Evolutionary conservation across 2,888 invertebrate genomes (phyloP), one percentile per base, ranked within the genome.

Genomic region (Biston stratarius): DNA sequence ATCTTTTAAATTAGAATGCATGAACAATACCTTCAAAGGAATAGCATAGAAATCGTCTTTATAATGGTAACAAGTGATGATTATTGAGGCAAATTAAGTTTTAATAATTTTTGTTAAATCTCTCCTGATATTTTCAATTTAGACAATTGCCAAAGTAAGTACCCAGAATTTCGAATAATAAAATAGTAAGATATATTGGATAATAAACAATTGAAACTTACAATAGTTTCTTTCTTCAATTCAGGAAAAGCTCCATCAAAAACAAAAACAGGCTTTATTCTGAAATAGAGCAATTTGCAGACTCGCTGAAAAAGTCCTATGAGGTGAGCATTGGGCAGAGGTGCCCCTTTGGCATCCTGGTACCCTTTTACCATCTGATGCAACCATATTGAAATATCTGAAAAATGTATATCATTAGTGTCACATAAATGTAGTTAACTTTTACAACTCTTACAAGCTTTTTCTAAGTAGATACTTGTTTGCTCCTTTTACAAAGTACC

Each of bases 361-460:
- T 97, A 98, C 0, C 99, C 99, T 94, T 99, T 98, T 63, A 99
- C 96, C 67, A 98, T 96, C 94, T 99, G 99, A 92, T 99, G 98
- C 77, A 99, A 95, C 99, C 99, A 99, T 90, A 99, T 98, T 73
- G 99, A 99, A 74, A 99, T 97, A 96, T 99, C 99, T 99, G 80
- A 49, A 75, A 67, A 58, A 62, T 45, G 51, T 6, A 61, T 33
- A 38, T 24, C 5, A 56, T 11, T 47, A 47, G 47, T 56, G 33
- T 44, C 12, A 0, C 33, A 12, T 12, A 42, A 24, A 14, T 53
- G 10, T n/a, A 38, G 15, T 53, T 14, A 15, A 38, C 14, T 24
- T 57, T 24, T 24, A 24, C 24, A 42, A 55, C 51, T 24, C 24
- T 3, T 24, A 24, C 3, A 24, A 24, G 24, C 24, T 2, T 24